Evolutionary conservation across 2,888 invertebrate species (phyloP), one percentile per base, ranked within the genome.

Genomic region (Drosophila anomelani): DNA sequence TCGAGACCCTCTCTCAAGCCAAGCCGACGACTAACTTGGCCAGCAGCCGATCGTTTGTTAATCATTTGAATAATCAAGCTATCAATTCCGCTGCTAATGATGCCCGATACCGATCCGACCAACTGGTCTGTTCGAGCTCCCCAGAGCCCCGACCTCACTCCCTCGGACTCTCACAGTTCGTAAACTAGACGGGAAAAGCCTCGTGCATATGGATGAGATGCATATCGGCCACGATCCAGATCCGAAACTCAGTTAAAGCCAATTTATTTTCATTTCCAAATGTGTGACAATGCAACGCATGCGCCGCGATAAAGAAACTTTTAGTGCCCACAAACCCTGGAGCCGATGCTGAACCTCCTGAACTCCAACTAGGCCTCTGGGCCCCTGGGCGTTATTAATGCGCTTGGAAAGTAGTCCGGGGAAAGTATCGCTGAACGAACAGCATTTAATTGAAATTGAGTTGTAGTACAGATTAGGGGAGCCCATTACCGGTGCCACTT

Each of bases 1-100:
- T 29, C 34, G 26, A 32, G 62, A 46, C 47, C 51, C 51, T 39
- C 39, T 47, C 62, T 34, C 62, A 26, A 32, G 47, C 64, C 41
- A 62, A 41, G 23, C 32, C 68, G 57, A 26, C 67, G 57, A 26
- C 67, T 49, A 68, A 68, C 68, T 55, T 46, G 63, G 63, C 63
- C 68, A 56, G 53, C 39, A 63, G 59, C 58, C 70, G 70, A 85
- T 84, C 82, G 87, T 85, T 80, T 78, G 81, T 85, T 88, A 84
- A 85, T 81, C 85, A 91, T 92, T 92, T 91, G 82, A 91, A 92
- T 91, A 92, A 91, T 91, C 91, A 91, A 92, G 90, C 90, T 88
- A 92, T 92, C 88, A 91, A 92, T 91, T 92, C 85, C 79, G 75
- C 67, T 80, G 88, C 91, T 92, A 91, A 92, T 89, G 90, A 92